phyloP scores from a whole-genome alignment of 2,888 invertebrate species.

The Erebia palarica region DNA sequence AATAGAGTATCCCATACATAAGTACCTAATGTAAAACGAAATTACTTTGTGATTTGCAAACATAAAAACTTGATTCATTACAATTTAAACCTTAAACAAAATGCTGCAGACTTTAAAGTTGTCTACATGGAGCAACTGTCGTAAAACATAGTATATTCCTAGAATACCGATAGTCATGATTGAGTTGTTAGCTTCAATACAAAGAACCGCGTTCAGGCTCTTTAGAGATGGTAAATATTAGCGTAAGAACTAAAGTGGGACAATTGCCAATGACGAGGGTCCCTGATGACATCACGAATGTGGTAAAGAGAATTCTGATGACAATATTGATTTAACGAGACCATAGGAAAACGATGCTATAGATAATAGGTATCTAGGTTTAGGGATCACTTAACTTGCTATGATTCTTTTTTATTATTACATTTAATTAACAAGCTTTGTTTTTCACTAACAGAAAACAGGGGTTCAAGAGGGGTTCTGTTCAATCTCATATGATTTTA shows the following conservation, averaged over 20 bases:
- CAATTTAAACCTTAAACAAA: not conserved
- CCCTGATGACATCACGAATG: slow-evolving; percentile 54
- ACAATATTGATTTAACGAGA: not conserved
- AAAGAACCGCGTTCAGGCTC: slow-evolving; percentile 35
- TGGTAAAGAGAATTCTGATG: not conserved
- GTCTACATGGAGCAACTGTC: not conserved
- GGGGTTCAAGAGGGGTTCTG: no score
- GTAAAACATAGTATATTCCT: slow-evolving; percentile 24
- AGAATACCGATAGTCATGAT: slow-evolving; percentile 34
- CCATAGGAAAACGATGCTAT: not conserved
- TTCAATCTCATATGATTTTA: no score
- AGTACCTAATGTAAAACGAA: not conserved
- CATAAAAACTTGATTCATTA: not conserved
- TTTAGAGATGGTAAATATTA: slow-evolving; percentile 49
- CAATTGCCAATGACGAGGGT: slow-evolving; percentile 59
- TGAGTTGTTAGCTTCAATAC: slow-evolving; percentile 37
- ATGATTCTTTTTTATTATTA: no score
- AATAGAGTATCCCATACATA: no score
- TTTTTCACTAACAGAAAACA: no score
- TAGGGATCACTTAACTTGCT: no score
- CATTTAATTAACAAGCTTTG: no score
- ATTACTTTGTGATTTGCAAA: slow-evolving; percentile 6
- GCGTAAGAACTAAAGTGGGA: slow-evolving; percentile 53
- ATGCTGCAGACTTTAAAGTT: not conserved
- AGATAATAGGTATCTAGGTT: no score